Conservation (phyloP, 2,888 invertebrate genomes). For the Beris chalybata region DNA sequence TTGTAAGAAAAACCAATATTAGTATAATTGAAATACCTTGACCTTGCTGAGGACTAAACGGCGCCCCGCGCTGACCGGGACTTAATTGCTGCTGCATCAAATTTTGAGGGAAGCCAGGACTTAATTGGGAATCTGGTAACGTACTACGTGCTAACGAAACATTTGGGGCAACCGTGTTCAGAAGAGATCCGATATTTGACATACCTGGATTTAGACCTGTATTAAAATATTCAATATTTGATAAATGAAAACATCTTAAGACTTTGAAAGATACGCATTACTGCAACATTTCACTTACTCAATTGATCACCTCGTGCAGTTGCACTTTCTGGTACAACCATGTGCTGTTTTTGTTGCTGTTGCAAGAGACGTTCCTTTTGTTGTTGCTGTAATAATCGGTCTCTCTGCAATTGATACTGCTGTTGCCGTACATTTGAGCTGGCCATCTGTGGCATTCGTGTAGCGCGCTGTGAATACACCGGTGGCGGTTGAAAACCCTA, state of each 20-base stretch:
- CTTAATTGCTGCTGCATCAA: conserved; percentile 56
- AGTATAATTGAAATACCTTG: conserved; percentile 45
- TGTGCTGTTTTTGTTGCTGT: conserved; percentile 78
- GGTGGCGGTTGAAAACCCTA: conserved; percentile 55
- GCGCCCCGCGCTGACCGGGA: conserved; percentile 55
- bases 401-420: conserved; percentile 49
- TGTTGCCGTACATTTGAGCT: conserved; percentile 47
- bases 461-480: conserved; percentile 48
- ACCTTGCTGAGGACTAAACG: conserved; percentile 54
- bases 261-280: background rate
- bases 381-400: conserved; percentile 57
- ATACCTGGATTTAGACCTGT: conserved; percentile 54
- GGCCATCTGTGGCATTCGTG: conserved; percentile 49
- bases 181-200: conserved; percentile 77
- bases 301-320: conserved; percentile 59
- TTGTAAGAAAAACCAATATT: conserved; percentile 11
- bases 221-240: conserved; percentile 35
- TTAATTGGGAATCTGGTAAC: conserved; percentile 63
- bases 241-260: background rate
- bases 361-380: conserved; percentile 74
- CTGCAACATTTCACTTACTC: conserved; percentile 43
- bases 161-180: conserved; percentile 82
- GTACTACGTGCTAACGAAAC: conserved; percentile 79
- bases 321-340: conserved; percentile 78
- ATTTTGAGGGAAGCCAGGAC: conserved; percentile 62